Base-by-base conservation (phyloP, 30 jellyfish, hydroid and myxozoan species). In the Aurelia aurita complex sp. Pacific region DNA sequence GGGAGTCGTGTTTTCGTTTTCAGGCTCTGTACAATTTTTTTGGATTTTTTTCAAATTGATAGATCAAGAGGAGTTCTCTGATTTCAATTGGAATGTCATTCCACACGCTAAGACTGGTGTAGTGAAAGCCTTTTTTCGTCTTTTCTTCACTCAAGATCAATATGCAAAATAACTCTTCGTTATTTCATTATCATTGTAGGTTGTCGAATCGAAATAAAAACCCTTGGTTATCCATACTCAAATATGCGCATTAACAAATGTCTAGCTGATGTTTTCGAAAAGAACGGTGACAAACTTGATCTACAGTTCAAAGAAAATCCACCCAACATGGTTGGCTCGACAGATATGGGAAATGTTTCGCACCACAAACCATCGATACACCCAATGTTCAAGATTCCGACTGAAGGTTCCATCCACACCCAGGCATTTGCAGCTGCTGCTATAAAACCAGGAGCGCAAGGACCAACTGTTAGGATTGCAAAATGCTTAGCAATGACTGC, bases 261-360 rank as follows among this genome's bases (percentile, higher is more conserved):
- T 34, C 90, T 91, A 40, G 70, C 87, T 17, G 79, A 82, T 2
- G 81, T 85, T 9, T 91, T 75, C 77, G 87, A 75, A 54, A 62
- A 79, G 62, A 91, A 91, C 67, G 91, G 94, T 32, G 33, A 35
- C n/a, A 34, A 43, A 13, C 92, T 91, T 42, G 88, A 89, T 19
- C 40, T 85, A 52, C 69, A 54, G 16, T 91, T 74, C 69, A 66
- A 46, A 51, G 92, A 83, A 60, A 76, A 74, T 67, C 89, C 92
- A 1, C 88, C 91, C 59, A 82, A 88, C 55, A 54, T 92, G 84
- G 81, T 81, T 17, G 99, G 98, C 59, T 86, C 97, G 15, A 89
- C 97, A 16, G 99, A 94, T 65, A 89, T 89, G 97, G 99, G 99
- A 14, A 94, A 94, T 82, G 97, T 94, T 19, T 94, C 99, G 34